phyloP scores from a whole-genome alignment of 2,888 invertebrate genomes.

The Rhingia campestris region DNA sequence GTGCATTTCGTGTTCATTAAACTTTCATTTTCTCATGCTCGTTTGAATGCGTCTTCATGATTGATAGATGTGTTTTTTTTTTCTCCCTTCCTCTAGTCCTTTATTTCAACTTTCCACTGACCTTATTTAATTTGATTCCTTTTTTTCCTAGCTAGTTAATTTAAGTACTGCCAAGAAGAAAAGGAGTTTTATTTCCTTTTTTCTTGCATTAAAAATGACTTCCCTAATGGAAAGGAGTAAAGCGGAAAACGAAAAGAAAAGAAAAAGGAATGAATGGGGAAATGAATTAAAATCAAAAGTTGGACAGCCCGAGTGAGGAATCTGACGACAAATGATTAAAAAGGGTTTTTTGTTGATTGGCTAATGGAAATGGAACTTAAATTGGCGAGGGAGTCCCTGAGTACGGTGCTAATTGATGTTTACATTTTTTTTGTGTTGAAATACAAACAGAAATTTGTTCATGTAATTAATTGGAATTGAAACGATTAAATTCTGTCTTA shows the following conservation, averaged over 20 bases:
- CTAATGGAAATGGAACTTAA: constrained; percentile 54
- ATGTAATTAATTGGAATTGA: constrained; percentile 41
- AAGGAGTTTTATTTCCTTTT: constrained; percentile 36
- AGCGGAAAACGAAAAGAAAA: not conserved
- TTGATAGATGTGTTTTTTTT: constrained; percentile 3
- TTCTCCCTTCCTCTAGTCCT: not conserved
- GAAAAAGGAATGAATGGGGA: constrained; percentile 3
- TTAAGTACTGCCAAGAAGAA: constrained; percentile 40
- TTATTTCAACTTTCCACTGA: constrained; percentile 44
- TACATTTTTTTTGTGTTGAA: not conserved
- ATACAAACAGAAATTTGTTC: not conserved
- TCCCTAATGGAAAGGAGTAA: constrained; percentile 42
- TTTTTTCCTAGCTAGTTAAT: not conserved
- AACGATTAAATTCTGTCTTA: not conserved
- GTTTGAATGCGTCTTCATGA: constrained; percentile 41
- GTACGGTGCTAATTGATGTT: constrained; percentile 52
- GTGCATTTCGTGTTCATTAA: constrained; percentile 70
- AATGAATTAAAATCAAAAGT: constrained; percentile 45
- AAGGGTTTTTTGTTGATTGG: constrained; percentile 28
- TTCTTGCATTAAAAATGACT: constrained; percentile 55
- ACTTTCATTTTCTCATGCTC: constrained; percentile 56
- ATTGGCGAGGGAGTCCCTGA: constrained; percentile 36
- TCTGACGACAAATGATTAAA: constrained; percentile 34
- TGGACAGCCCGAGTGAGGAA: constrained; percentile 17
- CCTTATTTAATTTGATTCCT: constrained; percentile 49